Percentiles rank a stretch among this genome's conserved stretches.
Conservation (phyloP, 2,113 vertebrate genomes). For the Antechinus flavipes region DNA sequence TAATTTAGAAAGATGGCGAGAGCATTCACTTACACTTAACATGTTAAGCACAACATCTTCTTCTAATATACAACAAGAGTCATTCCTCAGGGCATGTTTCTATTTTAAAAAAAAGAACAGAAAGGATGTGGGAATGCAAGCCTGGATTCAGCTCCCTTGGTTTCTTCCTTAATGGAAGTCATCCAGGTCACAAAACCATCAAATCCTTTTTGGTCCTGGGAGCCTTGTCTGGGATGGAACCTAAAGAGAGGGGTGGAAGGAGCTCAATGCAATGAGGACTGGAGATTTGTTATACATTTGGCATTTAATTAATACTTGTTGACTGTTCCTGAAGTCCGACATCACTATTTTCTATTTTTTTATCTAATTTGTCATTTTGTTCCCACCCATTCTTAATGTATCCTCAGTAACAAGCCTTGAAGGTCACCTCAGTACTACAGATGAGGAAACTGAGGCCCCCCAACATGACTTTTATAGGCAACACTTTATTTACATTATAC, state of each 20-base stretch:
- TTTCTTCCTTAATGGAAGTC: conserved; percentile 66
- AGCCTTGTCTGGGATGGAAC: conserved; percentile 16
- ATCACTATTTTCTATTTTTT: not conserved
- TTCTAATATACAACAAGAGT: conserved; percentile 40
- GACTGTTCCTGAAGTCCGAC: not conserved
- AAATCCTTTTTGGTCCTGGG: conserved; percentile 46
- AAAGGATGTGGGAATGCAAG: not conserved
- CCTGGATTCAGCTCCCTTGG: conserved; percentile 57
- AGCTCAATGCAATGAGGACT: not conserved
- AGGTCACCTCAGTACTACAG: not conserved
- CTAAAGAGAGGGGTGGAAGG: not conserved
- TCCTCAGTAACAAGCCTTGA: not conserved
- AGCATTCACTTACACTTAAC: conserved; percentile 70
- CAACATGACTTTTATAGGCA: not conserved
- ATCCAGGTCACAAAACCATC: conserved; percentile 56
- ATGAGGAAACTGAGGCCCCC: not conserved
- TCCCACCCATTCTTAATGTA: not conserved
- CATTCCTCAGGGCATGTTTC: conserved; percentile 66
- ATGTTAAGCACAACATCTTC: conserved; percentile 61
- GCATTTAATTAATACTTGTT: not conserved
- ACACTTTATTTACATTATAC: not conserved
- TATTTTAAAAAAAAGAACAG: conserved; percentile 57
- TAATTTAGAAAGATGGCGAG: conserved; percentile 63
- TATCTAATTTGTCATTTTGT: not conserved
- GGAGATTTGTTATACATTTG: not conserved